A percentile compares a stretch with the other conserved stretches of the same genome.
Evolutionary conservation across 64 coral and sea anemone species (phyloP).

Genomic region (Trachythela sp.): DNA sequence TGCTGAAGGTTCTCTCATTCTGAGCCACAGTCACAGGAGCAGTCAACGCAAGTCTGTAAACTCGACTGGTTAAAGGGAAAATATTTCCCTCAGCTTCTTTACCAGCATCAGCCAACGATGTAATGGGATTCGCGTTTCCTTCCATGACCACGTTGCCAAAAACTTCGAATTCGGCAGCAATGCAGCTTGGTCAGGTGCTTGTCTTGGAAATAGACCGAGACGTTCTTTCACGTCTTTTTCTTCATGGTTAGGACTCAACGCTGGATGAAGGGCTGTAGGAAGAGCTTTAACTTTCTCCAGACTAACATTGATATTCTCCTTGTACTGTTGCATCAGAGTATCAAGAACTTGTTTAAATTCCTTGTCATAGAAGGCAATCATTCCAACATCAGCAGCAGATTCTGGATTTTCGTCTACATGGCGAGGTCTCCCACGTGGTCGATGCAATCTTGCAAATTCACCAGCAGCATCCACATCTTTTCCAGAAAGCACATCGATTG

Average conservation of each 20-base stretch:
- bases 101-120: too few species aligned
- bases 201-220: not conserved
- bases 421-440: not conserved
- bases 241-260: not conserved
- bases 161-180: not conserved
- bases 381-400: not conserved
- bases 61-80: not conserved
- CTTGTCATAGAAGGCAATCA: not conserved
- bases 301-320: not conserved
- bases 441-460: not conserved
- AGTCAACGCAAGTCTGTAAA: not conserved
- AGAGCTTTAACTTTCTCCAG: too few species aligned
- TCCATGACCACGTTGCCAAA: not conserved
- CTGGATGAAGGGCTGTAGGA: not conserved
- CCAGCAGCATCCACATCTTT: too few species aligned
- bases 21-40: too few species aligned
- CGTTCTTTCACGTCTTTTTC: not conserved
- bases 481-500: too few species aligned
- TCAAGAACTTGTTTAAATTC: not conserved
- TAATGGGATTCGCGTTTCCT: not conserved
- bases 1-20: too few species aligned
- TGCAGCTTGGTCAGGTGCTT: not conserved
- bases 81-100: not conserved
- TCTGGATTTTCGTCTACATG: not conserved
- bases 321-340: not conserved